Conservation (phyloP, 2,797 vertebrate species). For the Gymnopithys bicolor region DNA sequence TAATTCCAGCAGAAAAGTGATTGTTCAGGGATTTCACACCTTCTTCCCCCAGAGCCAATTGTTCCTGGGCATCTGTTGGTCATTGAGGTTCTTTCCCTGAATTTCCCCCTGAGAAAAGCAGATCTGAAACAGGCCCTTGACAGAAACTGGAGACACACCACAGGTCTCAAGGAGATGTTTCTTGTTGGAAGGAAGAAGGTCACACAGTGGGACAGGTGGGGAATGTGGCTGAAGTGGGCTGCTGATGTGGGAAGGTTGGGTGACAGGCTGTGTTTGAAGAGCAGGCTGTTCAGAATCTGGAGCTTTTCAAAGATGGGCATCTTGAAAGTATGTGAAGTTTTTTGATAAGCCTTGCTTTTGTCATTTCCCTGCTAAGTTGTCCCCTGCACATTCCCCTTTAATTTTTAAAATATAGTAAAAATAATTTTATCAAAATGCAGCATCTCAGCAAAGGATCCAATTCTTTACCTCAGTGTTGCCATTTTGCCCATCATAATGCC, state of each 20-base stretch:
- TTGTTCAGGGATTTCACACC: not conserved
- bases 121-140: not conserved
- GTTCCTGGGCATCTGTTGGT: not conserved
- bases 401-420: not conserved
- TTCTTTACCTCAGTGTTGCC: not conserved
- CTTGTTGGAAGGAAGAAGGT: not conserved
- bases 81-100: not conserved
- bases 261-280: not conserved
- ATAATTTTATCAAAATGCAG: not conserved
- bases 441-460: not conserved
- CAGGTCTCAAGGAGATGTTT: not conserved
- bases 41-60: not conserved
- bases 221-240: not conserved
- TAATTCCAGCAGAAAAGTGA: not conserved
- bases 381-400: fast-evolving
- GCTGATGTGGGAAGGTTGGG: not conserved
- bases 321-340: not conserved
- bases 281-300: not conserved
- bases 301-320: not conserved
- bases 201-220: fast-evolving
- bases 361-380: not conserved
- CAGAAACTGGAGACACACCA: not conserved
- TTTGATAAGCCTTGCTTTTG: not conserved
- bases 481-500: not conserved
- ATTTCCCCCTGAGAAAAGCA: not conserved